Percentiles rank a stretch among this genome's conserved stretches.
Conservation (phyloP, 2,888 invertebrate genomes). For the Camponotus fellah region DNA sequence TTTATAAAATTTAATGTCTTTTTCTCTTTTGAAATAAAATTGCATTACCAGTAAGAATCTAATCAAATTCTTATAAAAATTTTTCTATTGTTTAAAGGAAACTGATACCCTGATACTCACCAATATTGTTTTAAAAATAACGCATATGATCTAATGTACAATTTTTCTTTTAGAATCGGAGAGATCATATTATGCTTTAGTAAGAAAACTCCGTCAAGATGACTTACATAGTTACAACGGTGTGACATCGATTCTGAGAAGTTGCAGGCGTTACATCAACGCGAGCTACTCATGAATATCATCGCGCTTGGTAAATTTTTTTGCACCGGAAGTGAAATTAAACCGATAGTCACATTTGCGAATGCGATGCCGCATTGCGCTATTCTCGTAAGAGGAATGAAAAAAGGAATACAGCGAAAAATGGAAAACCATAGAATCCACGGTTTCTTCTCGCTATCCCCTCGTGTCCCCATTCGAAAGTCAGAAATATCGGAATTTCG, state of each 20-base stretch:
- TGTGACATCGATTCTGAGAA: constrained; percentile 54
- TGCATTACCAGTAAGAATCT: neutral
- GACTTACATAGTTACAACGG: constrained; percentile 45
- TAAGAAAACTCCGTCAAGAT: constrained; percentile 40
- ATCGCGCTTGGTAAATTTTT: neutral
- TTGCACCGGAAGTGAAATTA: constrained; percentile 44
- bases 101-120: too few species aligned
- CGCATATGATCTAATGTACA: neutral
- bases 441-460: neutral
- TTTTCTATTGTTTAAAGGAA: neutral
- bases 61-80: neutral
- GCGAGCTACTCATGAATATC: constrained; percentile 42
- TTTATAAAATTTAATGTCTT: neutral
- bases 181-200: constrained; percentile 26
- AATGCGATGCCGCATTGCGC: constrained; percentile 47
- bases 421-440: constrained; percentile 20
- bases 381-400: constrained; percentile 13
- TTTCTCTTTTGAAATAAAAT: neutral
- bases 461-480: constrained; percentile 33
- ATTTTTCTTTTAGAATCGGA: constrained; percentile 11
- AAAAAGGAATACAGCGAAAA: constrained; percentile 17
- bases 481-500: constrained; percentile 73
- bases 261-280: constrained; percentile 40
- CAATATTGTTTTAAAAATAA: constrained; percentile 16
- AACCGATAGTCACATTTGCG: constrained; percentile 46